Percentiles rank a stretch among this genome's conserved stretches.
Evolutionary conservation across 2,797 vertebrate species (phyloP).

Genomic region (Margarornis squamiger): DNA sequence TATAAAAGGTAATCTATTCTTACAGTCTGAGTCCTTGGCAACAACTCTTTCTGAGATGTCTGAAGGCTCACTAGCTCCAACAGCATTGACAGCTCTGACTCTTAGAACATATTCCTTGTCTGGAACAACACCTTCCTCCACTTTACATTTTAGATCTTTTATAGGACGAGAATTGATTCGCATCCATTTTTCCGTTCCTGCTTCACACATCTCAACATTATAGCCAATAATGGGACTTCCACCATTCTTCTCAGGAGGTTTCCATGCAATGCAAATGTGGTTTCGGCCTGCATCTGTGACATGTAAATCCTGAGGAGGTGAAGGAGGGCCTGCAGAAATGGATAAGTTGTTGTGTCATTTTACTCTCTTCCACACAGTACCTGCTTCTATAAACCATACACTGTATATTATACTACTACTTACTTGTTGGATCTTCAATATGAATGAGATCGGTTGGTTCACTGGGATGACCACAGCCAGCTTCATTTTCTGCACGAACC

Average conservation of each 20-base stretch:
- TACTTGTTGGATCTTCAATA: conserved; percentile 93
- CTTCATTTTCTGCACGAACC: conserved; percentile 95
- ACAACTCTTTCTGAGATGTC: conserved; percentile 95
- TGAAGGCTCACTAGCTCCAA: conserved; percentile 94
- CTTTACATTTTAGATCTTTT: conserved; percentile 92
- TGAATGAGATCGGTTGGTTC: conserved; percentile 93
- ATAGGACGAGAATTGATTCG: conserved; percentile 95
- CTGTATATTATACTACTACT: conserved; percentile 35
- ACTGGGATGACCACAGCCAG: conserved; percentile 92
- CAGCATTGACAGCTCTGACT: conserved; percentile 92
- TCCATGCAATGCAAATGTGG: conserved; percentile 93
- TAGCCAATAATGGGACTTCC: conserved; percentile 92
- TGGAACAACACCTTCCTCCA: conserved; percentile 90
- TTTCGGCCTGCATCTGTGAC: conserved; percentile 90
- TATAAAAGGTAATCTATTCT: conserved; percentile 33
- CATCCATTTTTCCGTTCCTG: conserved; percentile 98
- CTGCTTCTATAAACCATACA: not conserved
- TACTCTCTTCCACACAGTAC: not conserved
- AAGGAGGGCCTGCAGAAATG: conserved; percentile 82
- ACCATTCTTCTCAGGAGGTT: conserved; percentile 90
- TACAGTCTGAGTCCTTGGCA: conserved; percentile 94
- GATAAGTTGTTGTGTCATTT: not conserved
- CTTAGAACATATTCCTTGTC: conserved; percentile 95
- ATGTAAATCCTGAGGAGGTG: conserved; percentile 91
- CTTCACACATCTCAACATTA: conserved; percentile 93